Evolutionary conservation across 1,140 invertebrate species (phyloP), one percentile per base, ranked within the genome.

Genomic region (Anastatus disparis): DNA sequence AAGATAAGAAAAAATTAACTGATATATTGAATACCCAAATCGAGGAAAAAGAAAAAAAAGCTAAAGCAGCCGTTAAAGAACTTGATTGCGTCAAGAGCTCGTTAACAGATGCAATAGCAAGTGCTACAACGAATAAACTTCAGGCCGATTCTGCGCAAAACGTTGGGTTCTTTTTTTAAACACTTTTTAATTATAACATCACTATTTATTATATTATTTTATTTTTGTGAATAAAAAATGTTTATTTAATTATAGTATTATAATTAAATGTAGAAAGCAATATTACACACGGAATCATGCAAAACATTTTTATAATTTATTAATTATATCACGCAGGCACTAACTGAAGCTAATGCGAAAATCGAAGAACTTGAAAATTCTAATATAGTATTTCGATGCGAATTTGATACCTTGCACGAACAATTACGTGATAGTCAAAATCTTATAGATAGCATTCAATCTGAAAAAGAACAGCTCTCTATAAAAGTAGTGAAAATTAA

Each of bases 51-150:
- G 82, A 85, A 26, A 80, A 82, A 50, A 83, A 78, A 74, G 77
- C 35, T 40, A 84, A 77, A 75, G 89, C 80, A 69, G 68, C 89
- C 0, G 79, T 85, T 2, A 82, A 87, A 24, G 88, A 90, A 75
- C 75, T 90, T 50, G 80, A 86, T 3, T 74, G 66, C 15, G 81
- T 86, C 3, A 88, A 89, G 70, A 63, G 76, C 3, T 86, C 87
- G 29, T 76, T 88, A 0, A 71, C 78, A 2, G 82, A 77, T 76
- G 77, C 79, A 12, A 84, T 77, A 1, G 81, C 73, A 59, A 83
- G 85, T 52, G 76, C 80, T 15, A 76, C 83, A 10, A 79, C 81
- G 40, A 81, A 85, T 64, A 84, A 82, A 72, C 61, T 78, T 65
- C 85, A 85, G 55, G 85, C 85, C 13, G 84, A 86, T 71, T 85